Conservation (phyloP, 2,797 vertebrate genomes). For the Pseudotriccus pelzelni region DNA sequence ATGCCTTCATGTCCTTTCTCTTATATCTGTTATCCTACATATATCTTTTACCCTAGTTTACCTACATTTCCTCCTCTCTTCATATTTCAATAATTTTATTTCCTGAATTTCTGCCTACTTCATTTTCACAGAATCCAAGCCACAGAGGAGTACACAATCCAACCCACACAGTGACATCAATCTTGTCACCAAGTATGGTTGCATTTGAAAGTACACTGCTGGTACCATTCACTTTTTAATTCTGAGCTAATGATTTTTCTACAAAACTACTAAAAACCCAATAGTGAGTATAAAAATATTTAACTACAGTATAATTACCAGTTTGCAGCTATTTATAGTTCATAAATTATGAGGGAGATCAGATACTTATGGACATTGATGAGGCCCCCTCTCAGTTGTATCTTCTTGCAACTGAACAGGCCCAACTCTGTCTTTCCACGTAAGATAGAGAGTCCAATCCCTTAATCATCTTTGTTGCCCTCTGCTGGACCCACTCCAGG, state of each 20-base stretch:
- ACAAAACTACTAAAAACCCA: neutral
- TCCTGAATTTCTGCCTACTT: neutral
- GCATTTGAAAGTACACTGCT: neutral
- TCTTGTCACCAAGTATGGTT: neutral
- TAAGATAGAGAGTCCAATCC: neutral
- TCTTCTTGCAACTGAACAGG: neutral
- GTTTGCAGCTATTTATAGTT: constrained; percentile 14
- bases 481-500: neutral
- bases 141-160: neutral
- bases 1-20: neutral
- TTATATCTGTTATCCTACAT: neutral
- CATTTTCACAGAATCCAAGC: neutral
- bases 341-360: neutral
- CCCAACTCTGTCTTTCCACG: accelerated
- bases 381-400: neutral
- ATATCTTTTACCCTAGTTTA: neutral
- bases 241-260: neutral
- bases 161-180: neutral
- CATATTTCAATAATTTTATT: neutral
- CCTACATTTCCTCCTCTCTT: neutral
- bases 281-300: neutral
- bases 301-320: neutral
- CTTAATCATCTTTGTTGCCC: neutral
- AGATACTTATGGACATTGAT: neutral
- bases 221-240: neutral